Percentiles rank a stretch among this genome's conserved stretches.
Conservation (phyloP, 2,113 vertebrate species). For the Cyrtonyx montezumae region DNA sequence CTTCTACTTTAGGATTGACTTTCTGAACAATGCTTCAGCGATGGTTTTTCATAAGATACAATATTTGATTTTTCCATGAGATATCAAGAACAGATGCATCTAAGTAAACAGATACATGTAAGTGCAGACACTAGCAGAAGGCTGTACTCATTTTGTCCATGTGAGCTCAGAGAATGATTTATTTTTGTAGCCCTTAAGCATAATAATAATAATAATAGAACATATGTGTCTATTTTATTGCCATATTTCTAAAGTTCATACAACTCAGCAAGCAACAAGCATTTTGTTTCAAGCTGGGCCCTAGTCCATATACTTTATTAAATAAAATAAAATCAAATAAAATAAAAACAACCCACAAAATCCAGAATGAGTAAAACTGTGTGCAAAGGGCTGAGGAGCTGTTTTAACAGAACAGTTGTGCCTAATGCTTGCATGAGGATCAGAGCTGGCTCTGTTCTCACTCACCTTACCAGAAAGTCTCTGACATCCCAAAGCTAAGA, state of each 20-base stretch:
- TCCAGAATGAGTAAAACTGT: constrained; percentile 28
- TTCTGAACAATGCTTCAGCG: constrained; percentile 35
- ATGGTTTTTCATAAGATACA: constrained; percentile 46
- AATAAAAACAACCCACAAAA: constrained; percentile 44
- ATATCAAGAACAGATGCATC: constrained; percentile 70
- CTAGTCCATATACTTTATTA: constrained; percentile 51
- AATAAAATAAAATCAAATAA: constrained; percentile 53
- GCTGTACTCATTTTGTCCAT: constrained; percentile 51
- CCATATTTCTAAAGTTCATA: constrained; percentile 60
- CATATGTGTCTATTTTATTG: constrained; percentile 69
- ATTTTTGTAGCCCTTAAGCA: constrained; percentile 61
- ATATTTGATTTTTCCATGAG: constrained; percentile 56
- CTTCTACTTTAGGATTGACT: constrained; percentile 48
- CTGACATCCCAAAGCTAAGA: neutral
- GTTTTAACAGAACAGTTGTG: neutral
- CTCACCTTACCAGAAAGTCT: constrained; percentile 27
- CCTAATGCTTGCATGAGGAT: neutral
- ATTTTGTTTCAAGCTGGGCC: constrained; percentile 58
- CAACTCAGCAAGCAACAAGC: constrained; percentile 16
- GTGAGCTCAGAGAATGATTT: constrained; percentile 43
- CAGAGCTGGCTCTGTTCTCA: neutral
- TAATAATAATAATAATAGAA: constrained; percentile 65
- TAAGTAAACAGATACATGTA: constrained; percentile 62
- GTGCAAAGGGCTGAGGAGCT: neutral
- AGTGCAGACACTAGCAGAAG: constrained; percentile 44